These are phyloP conservation scores for Callipepla squamata DNA, from an alignment of 2,113 vertebrate species.

Conservation along the genomic window DNA sequence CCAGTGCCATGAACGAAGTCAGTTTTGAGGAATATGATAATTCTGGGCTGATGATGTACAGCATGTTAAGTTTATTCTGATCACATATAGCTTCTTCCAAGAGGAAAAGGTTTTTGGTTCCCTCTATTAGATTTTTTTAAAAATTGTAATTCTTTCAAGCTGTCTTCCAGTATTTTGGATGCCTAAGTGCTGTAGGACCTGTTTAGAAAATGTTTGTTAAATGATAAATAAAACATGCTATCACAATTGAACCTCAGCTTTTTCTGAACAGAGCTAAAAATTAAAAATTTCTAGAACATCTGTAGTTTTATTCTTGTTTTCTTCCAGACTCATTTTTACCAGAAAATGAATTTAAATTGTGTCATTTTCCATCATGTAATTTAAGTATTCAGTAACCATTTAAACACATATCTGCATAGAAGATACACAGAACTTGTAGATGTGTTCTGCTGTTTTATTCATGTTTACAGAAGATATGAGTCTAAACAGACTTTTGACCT, in stretches of 20 bases:
- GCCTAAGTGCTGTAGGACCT: neutral
- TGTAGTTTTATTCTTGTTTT: neutral
- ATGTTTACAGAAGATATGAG: neutral
- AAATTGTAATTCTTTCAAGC: neutral
- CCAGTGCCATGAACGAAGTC: neutral
- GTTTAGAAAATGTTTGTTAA: neutral
- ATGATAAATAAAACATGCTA: neutral
- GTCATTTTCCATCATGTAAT: neutral
- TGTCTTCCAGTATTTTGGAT: neutral
- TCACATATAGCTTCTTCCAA: neutral
- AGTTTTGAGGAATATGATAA: neutral
- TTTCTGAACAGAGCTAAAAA: neutral
- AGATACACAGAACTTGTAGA: neutral
- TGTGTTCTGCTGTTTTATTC: neutral
- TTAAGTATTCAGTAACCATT: neutral
- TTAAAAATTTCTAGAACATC: neutral
- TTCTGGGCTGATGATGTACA: neutral
- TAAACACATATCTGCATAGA: neutral
- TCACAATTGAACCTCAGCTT: neutral
- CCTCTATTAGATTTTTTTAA: neutral
- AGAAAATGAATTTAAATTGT: neutral
- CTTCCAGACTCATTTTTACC: neutral
- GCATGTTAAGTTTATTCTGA: neutral
- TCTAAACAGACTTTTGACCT: slow-evolving; percentile 22
- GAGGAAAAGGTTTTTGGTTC: neutral